phyloP scores from a whole-genome alignment of 2,797 vertebrate genomes.

The Schizopygopsis malacanthus region DNA sequence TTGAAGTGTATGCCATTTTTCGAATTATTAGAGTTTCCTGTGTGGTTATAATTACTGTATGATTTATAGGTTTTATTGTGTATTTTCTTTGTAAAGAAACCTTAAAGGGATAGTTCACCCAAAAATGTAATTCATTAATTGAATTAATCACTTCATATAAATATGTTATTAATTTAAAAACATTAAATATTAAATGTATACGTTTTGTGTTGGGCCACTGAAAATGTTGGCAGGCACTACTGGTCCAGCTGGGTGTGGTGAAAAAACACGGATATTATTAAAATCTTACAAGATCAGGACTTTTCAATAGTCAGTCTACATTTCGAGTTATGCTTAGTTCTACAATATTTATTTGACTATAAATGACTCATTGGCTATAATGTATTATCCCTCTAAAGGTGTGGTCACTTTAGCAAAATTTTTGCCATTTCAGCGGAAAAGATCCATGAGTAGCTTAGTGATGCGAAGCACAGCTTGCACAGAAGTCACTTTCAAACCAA shows the following conservation, averaged over 20 bases:
- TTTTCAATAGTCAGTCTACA: background rate
- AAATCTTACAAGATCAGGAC: background rate
- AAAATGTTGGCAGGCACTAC: background rate
- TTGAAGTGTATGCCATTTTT: background rate
- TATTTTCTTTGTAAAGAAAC: background rate
- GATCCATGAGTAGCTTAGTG: background rate
- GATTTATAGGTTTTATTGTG: background rate
- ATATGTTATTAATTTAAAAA: background rate
- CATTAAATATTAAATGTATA: background rate
- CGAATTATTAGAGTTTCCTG: background rate
- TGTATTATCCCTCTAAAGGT: background rate
- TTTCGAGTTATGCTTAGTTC: background rate
- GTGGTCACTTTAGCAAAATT: background rate
- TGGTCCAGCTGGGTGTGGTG: background rate
- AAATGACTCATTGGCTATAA: background rate
- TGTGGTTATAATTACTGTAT: background rate
- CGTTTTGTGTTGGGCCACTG: background rate
- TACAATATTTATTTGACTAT: background rate
- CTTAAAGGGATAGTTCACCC: background rate
- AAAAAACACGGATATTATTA: background rate
- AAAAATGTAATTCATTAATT: background rate
- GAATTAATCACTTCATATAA: background rate
- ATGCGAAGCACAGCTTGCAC: background rate
- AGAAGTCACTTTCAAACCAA: slow-evolving; percentile 1
- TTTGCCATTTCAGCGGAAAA: background rate